Percentiles rank a stretch among this genome's conserved stretches.
Evolutionary conservation across 1,140 invertebrate genomes (phyloP).

Genomic region (Whitmania pigra): DNA sequence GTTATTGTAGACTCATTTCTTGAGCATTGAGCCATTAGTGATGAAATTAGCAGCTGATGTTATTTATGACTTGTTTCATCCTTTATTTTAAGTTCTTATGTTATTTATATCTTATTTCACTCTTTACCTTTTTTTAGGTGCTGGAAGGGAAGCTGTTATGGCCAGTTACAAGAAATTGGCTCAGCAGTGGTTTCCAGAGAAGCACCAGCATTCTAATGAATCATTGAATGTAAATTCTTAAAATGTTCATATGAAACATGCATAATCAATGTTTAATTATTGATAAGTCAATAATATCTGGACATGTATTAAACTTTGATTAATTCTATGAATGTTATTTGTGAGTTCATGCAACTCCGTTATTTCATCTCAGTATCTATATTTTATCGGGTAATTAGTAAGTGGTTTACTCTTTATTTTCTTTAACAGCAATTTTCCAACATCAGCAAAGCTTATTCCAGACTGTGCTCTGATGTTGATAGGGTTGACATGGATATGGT

Average conservation of each 20-base stretch:
- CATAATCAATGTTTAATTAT: neutral
- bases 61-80: too few relatives aligned
- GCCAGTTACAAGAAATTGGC: slow-evolving; percentile 38
- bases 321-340: neutral
- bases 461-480: slow-evolving; percentile 28
- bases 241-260: neutral
- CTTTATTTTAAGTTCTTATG: too few relatives aligned
- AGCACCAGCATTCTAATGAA: slow-evolving; percentile 34
- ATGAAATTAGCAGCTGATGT: too few relatives aligned
- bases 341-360: neutral
- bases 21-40: too few relatives aligned
- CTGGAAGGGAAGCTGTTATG: slow-evolving; percentile 36
- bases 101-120: too few relatives aligned
- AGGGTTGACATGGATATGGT: slow-evolving; percentile 29
- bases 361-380: too few relatives aligned
- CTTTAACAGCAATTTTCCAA: slow-evolving; percentile 33
- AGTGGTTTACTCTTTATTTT: neutral
- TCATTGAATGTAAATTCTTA: slow-evolving; percentile 22
- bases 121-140: slow-evolving; percentile 31
- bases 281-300: neutral
- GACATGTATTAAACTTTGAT: neutral
- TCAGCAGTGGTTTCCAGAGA: slow-evolving; percentile 39
- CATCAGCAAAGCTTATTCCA: slow-evolving; percentile 33
- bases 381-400: neutral
- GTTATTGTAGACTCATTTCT: too few relatives aligned